Base-by-base conservation (phyloP, 2,888 invertebrate genomes). In the Apamea anceps region DNA sequence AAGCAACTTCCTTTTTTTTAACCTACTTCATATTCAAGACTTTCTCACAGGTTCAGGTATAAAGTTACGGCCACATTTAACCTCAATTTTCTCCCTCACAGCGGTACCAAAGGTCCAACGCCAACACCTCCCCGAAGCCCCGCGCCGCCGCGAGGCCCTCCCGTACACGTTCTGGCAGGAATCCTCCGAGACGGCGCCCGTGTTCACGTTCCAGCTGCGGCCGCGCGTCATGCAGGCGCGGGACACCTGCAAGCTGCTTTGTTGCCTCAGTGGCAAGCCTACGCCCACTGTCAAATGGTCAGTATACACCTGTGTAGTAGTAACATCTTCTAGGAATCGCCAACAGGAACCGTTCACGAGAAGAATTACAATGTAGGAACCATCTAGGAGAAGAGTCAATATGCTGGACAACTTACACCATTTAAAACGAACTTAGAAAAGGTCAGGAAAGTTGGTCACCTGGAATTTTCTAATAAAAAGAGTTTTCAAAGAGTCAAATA, bases 201-300 rank as follows among this genome's bases (percentile, higher is more conserved):
- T 98, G 94, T 99, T 99, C 97, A 99, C 99, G 93, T 99, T 99
- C 99, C 98, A 99, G 93, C 98, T 99, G 90, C 98, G 99, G 95
- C 99, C 99, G 93, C 99, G 99, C 94, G 99, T 99, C 91, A 99
- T 99, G 98, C 99, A 99, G 97, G 98, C 97, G 92, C 98, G 99
- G 87, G 98, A 99, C 94, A 99, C 99, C 81, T 99, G 99, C 97
- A 99, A 99, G 97, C 98, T 99, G 87, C 98, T 99, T 71, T 99
- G 99, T 96, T 99, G 99, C 93, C 98, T 99, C 83, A 98, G 98
- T 91, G 99, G 99, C 85, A 99, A 99, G 94, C 99, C 99, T 81
- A 98, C 98, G 91, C 99, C 99, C 32, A 98, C 98, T 57, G 99
- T 99, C 85, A 98, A 98, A 95, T 98, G 98, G 98, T 98, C 95